phyloP scores from a whole-genome alignment of 2,113 vertebrate genomes.

The Brachionichthys hirsutus region DNA sequence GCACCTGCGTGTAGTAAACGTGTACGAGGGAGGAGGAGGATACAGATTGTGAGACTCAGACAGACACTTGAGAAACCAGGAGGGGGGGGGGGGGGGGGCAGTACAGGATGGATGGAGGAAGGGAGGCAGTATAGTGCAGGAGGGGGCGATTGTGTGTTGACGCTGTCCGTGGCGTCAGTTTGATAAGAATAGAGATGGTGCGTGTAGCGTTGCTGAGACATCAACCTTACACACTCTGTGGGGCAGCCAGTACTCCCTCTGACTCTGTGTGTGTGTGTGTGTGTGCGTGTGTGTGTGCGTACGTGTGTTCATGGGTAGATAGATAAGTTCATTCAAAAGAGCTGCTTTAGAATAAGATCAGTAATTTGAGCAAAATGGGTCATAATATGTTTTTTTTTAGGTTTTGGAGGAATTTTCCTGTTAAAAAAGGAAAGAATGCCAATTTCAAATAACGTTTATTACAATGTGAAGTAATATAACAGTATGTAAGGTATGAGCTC shows the following conservation, averaged over 20 bases:
- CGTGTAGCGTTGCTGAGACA: conserved; percentile 77
- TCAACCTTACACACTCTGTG: conserved; percentile 77
- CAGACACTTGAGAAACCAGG: conserved; percentile 76
- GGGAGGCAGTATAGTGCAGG: conserved; percentile 72
- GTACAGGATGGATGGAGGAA: conserved; percentile 65
- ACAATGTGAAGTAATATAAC: conserved; percentile 1
- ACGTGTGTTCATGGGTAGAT: conserved; percentile 28
- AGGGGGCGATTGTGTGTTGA: conserved; percentile 78
- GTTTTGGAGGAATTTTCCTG: background rate
- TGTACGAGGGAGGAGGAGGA: conserved; percentile 60
- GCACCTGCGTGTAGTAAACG: conserved; percentile 15
- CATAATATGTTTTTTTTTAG: background rate
- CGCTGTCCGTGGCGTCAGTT: conserved; percentile 81
- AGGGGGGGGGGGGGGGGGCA: conserved; percentile 44
- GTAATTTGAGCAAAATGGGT: background rate
- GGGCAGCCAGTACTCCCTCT: conserved; percentile 57
- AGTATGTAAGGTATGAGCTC: no score
- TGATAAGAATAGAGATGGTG: conserved; percentile 83
- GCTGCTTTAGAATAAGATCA: background rate
- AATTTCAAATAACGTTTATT: background rate
- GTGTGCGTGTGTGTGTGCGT: conserved; percentile 33
- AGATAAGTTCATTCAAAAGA: no score
- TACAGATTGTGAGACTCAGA: conserved; percentile 72
- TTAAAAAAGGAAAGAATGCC: background rate
- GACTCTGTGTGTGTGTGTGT: conserved; percentile 30